Evolutionary conservation across 1,140 invertebrate genomes (phyloP).

Genomic region (Rhagoletis pomonella): DNA sequence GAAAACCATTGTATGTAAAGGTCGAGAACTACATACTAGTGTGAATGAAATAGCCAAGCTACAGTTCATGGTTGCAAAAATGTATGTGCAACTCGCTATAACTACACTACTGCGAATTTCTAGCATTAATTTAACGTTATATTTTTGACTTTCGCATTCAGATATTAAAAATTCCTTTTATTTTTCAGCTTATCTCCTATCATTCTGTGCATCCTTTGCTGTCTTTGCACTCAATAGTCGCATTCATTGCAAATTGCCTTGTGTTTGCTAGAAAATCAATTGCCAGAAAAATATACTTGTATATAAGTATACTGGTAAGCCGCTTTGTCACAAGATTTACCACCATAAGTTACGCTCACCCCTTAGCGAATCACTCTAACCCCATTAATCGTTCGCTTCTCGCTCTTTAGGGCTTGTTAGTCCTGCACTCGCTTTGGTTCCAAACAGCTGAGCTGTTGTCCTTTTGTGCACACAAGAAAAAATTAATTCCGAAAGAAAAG

Average conservation of each 20-base stretch:
- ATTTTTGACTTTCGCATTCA: too few species aligned
- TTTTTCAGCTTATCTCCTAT: not conserved
- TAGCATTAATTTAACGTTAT: too few species aligned
- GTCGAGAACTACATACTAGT: too few species aligned
- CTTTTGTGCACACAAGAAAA: not conserved
- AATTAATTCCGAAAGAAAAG: not conserved
- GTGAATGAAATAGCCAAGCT: too few species aligned
- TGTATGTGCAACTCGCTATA: too few species aligned
- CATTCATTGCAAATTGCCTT: not conserved
- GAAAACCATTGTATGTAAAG: too few species aligned
- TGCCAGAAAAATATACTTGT: not conserved
- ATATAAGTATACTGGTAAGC: constrained; percentile 5
- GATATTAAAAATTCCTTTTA: too few species aligned
- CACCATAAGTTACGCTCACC: constrained; percentile 9
- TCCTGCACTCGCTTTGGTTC: not conserved
- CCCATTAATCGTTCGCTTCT: constrained; percentile 39
- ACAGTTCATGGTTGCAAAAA: too few species aligned
- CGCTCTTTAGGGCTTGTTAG: constrained; percentile 43
- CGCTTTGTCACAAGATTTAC: constrained; percentile 33
- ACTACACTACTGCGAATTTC: too few species aligned
- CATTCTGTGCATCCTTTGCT: not conserved
- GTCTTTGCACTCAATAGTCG: not conserved
- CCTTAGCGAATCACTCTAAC: not conserved
- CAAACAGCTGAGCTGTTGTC: not conserved
- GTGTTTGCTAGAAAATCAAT: constrained; percentile 16